A percentile compares a stretch with the other conserved stretches of the same genome.
phyloP scores from a whole-genome alignment of 2,888 invertebrate genomes.

The Erebia aethiops region DNA sequence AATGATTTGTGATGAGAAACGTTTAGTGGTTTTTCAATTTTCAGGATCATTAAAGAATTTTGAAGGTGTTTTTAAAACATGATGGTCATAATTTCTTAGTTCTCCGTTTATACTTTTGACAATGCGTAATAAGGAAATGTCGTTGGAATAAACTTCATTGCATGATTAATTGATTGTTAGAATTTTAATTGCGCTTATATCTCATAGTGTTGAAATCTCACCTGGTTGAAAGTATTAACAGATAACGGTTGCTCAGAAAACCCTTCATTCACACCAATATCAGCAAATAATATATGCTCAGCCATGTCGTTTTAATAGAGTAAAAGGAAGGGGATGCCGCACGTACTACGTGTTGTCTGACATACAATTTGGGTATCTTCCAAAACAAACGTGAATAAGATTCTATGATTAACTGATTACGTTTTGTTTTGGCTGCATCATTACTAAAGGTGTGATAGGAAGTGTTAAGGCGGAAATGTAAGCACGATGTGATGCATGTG shows the following conservation, averaged over 20 bases:
- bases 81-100: not conserved
- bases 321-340: not conserved
- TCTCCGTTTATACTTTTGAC: not conserved
- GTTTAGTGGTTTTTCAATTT: not conserved
- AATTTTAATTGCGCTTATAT: not conserved
- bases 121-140: not conserved
- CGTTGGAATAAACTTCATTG: not conserved
- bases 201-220: not conserved
- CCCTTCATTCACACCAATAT: not conserved
- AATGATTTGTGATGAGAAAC: too few species aligned
- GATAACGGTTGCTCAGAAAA: not conserved
- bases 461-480: not conserved
- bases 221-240: constrained; percentile 1
- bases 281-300: not conserved
- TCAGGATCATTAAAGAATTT: not conserved
- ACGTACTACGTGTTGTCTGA: constrained; percentile 5
- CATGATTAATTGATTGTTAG: not conserved
- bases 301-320: not conserved
- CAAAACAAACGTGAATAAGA: constrained; percentile 4
- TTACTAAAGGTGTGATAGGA: not conserved
- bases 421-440: constrained; percentile 7
- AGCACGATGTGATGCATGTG: not conserved
- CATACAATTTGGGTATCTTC: constrained; percentile 9
- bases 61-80: not conserved
- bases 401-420: not conserved